phyloP scores from a whole-genome alignment of 1,140 invertebrate species.

The Zophobas atratus region DNA sequence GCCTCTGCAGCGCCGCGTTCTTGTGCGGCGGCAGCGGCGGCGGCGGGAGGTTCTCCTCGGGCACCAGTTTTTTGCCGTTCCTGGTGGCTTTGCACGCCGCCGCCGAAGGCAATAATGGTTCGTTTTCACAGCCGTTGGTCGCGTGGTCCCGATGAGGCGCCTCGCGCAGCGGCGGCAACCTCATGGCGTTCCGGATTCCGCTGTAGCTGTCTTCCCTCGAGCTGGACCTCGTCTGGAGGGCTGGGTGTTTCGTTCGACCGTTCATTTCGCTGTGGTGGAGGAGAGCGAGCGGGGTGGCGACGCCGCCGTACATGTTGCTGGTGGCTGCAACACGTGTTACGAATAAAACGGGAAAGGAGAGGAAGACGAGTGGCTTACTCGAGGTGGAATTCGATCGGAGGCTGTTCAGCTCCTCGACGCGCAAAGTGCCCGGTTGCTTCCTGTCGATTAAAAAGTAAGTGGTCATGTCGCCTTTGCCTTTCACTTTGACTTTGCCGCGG shows the following conservation, averaged over 20 bases:
- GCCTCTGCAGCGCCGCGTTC: constrained; percentile 66
- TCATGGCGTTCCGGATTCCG: constrained; percentile 61
- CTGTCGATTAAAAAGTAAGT: constrained; percentile 90
- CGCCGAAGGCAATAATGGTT: constrained; percentile 76
- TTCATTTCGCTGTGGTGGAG: constrained; percentile 72
- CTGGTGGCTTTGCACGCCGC: constrained; percentile 57
- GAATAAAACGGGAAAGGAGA: background rate
- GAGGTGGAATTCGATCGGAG: constrained; percentile 57
- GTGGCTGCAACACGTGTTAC: constrained; percentile 56
- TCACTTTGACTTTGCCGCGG: constrained; percentile 90
- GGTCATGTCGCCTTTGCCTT: constrained; percentile 95
- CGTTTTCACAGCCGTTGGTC: constrained; percentile 75
- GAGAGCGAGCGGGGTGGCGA: constrained; percentile 78
- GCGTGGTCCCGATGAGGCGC: constrained; percentile 60
- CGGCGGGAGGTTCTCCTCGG: constrained; percentile 71
- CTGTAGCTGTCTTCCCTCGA: constrained; percentile 62
- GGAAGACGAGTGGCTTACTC: constrained; percentile 12
- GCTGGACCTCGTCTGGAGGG: constrained; percentile 59
- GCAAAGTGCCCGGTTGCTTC: constrained; percentile 73
- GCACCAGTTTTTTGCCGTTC: constrained; percentile 59
- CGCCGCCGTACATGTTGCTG: constrained; percentile 76
- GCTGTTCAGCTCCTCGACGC: constrained; percentile 71
- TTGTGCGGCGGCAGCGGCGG: constrained; percentile 73
- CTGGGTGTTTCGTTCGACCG: constrained; percentile 58
- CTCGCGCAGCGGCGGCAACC: constrained; percentile 63